Evolutionary conservation across 2,113 vertebrate species (phyloP).

Genomic region (Notechis scutatus): DNA sequence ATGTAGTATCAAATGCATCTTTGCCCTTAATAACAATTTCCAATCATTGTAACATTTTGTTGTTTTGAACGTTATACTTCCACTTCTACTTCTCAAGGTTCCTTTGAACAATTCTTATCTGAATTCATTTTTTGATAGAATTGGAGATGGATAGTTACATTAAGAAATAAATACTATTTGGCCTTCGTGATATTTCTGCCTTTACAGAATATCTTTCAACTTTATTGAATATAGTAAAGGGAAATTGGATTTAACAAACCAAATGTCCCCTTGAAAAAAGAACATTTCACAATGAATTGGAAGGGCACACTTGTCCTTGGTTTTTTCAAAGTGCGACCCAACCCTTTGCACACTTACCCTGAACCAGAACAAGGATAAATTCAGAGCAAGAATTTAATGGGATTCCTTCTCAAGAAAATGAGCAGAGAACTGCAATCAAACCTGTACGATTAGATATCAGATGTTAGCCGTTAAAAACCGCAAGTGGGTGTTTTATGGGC

Average conservation of each 20-base stretch:
- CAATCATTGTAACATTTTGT: slow-evolving; percentile 31
- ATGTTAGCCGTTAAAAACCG: neutral
- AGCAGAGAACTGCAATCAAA: neutral
- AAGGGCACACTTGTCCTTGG: slow-evolving; percentile 16
- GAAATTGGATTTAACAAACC: neutral
- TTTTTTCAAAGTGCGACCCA: neutral
- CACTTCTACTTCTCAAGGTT: slow-evolving; percentile 44
- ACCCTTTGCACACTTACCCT: neutral
- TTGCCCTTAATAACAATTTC: slow-evolving; percentile 5
- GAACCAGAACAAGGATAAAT: neutral
- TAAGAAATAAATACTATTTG: slow-evolving; percentile 5
- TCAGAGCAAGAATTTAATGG: neutral
- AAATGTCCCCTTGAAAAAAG: neutral
- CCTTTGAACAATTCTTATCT: slow-evolving; percentile 50
- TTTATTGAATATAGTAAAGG: slow-evolving; percentile 19
- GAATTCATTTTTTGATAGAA: slow-evolving; percentile 13
- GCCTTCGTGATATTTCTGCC: neutral
- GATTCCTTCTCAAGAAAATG: neutral
- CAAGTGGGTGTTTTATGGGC: neutral
- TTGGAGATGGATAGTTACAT: slow-evolving; percentile 31
- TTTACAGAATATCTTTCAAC: slow-evolving; percentile 28
- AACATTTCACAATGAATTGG: slow-evolving; percentile 23
- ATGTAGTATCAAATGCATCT: neutral
- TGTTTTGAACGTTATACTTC: slow-evolving; percentile 33
- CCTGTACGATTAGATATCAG: neutral